Percentiles rank a stretch among this genome's conserved stretches.
These are phyloP conservation scores for Drosophila antonietae DNA, from an alignment of 2,888 invertebrate genomes.

Conservation along the genomic window DNA sequence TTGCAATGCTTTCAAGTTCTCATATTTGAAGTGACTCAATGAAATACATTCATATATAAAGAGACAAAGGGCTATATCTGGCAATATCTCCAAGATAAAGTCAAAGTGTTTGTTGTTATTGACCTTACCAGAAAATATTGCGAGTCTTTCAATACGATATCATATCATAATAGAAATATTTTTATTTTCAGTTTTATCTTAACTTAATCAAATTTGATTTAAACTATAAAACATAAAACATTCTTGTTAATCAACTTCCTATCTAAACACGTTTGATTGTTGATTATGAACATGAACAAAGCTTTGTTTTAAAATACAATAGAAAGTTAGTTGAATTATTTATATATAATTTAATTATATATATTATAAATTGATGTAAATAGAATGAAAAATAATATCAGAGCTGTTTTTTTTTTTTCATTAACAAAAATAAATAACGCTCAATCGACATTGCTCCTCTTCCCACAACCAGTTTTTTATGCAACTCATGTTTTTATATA, in stretches of 20 bases:
- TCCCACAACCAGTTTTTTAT: constrained; percentile 39
- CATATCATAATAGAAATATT: background rate
- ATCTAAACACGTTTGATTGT: constrained; percentile 34
- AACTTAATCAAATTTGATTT: constrained; percentile 11
- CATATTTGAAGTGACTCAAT: constrained; percentile 11
- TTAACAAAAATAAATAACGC: constrained; percentile 15
- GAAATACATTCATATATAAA: background rate
- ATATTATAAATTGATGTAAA: background rate
- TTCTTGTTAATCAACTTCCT: constrained; percentile 33
- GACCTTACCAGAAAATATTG: background rate
- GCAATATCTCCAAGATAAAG: background rate
- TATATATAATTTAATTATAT: background rate
- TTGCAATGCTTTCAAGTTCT: constrained; percentile 13
- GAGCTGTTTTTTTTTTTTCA: background rate
- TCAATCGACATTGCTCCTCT: background rate
- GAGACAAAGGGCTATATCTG: background rate
- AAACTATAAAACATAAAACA: background rate
- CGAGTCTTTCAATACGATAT: background rate
- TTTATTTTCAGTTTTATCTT: background rate
- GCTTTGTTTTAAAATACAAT: background rate
- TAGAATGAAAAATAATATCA: background rate
- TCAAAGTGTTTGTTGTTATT: background rate
- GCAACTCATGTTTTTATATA: constrained; percentile 16
- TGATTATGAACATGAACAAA: background rate
- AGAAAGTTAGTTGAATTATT: background rate